These are phyloP conservation scores for Limnodromus scolopaceus DNA, from an alignment of 2,797 vertebrate species.

Conservation along the genomic window DNA sequence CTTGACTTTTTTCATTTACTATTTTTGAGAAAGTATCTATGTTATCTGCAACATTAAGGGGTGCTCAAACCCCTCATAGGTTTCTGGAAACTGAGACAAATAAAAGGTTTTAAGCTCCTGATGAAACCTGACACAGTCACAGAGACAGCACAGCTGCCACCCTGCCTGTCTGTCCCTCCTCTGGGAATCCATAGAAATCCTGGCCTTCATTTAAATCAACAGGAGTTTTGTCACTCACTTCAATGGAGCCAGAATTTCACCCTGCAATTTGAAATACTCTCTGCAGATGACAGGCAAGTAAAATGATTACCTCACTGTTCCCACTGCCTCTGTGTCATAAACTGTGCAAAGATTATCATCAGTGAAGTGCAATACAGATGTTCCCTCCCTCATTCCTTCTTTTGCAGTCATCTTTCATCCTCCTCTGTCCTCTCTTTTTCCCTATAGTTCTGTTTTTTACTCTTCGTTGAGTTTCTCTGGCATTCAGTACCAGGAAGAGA, in stretches of 20 bases:
- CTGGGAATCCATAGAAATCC: neutral
- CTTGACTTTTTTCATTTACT: neutral
- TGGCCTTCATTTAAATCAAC: slow-evolving; percentile 25
- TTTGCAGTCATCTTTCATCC: slow-evolving; percentile 40
- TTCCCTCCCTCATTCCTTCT: slow-evolving; percentile 15
- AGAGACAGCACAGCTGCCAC: neutral
- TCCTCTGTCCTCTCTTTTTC: neutral
- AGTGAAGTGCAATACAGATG: slow-evolving; percentile 44
- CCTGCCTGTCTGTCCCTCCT: neutral
- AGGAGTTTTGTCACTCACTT: slow-evolving; percentile 30
- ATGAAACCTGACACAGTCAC: neutral
- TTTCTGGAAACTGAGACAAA: neutral
- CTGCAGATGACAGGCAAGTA: slow-evolving; percentile 25
- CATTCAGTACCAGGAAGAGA: slow-evolving; percentile 9
- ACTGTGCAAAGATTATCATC: slow-evolving; percentile 47
- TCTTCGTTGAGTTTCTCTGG: neutral
- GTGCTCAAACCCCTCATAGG: neutral
- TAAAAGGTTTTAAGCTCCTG: neutral
- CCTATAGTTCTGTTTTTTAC: slow-evolving; percentile 5
- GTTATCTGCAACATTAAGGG: neutral
- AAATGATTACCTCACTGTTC: slow-evolving; percentile 44
- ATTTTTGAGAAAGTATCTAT: neutral
- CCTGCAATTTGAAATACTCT: slow-evolving; percentile 15
- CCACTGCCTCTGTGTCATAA: slow-evolving; percentile 21
- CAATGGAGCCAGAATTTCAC: slow-evolving; percentile 13